Conservation (phyloP, 2,113 vertebrate species). For the Lagenorhynchus albirostris region DNA sequence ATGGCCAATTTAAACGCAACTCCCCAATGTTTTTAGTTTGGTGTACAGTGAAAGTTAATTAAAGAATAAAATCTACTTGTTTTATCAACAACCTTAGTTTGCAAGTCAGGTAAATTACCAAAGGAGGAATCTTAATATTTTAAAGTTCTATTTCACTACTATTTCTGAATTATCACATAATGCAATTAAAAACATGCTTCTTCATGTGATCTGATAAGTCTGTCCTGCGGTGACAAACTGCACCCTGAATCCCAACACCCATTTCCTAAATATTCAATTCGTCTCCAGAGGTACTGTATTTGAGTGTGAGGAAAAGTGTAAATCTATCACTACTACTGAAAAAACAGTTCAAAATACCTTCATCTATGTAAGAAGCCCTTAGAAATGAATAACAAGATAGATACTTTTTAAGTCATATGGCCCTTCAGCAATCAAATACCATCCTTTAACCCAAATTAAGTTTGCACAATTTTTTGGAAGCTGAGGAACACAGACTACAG, state of each 20-base stretch:
- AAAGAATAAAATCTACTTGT: neutral
- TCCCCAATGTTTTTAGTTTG: constrained; percentile 10
- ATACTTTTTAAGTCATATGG: neutral
- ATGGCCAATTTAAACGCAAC: neutral
- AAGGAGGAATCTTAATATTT: neutral
- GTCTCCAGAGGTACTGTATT: neutral
- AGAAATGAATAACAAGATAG: neutral
- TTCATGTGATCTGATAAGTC: neutral
- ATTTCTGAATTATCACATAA: neutral
- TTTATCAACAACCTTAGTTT: constrained; percentile 19
- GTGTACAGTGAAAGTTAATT: neutral
- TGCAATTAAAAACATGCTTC: neutral
- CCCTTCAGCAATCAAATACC: neutral
- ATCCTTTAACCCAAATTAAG: constrained; percentile 24
- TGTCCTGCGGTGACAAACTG: neutral
- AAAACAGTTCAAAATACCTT: neutral
- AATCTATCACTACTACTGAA: neutral
- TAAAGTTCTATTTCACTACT: neutral
- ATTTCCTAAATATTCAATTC: neutral
- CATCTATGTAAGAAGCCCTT: neutral
- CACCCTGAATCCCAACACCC: neutral
- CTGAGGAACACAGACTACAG: neutral
- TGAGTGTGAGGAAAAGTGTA: neutral
- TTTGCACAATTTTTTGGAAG: neutral
- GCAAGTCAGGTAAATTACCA: neutral